A percentile compares a stretch with the other conserved stretches of the same genome.
phyloP scores from a whole-genome alignment of 2,113 vertebrate species.

The Coreoperca whiteheadi region DNA sequence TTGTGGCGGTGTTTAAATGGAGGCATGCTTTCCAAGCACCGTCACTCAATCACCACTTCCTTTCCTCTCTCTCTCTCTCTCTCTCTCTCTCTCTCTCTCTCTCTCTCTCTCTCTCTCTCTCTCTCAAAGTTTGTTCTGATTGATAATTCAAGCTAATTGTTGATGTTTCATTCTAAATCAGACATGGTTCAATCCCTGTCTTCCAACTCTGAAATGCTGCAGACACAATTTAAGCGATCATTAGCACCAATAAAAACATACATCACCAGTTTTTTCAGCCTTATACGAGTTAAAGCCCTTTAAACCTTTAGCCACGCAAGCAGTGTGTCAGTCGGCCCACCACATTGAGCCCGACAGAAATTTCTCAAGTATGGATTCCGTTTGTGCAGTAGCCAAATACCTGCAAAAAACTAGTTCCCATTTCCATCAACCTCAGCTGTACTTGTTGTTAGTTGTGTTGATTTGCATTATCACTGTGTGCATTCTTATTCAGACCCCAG shows the following conservation, averaged over 20 bases:
- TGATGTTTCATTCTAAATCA: constrained; percentile 23
- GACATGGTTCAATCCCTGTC: background rate
- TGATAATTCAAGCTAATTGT: constrained; percentile 26
- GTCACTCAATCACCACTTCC: constrained; percentile 54
- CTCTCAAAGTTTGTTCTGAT: background rate
- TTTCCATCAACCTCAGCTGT: no score
- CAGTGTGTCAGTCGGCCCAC: background rate
- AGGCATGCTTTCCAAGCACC: constrained; percentile 44
- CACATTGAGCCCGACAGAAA: background rate
- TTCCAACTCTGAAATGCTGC: background rate
- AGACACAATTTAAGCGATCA: background rate
- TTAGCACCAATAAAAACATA: background rate
- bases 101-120: constrained; percentile 1
- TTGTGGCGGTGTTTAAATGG: constrained; percentile 44
- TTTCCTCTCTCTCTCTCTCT: constrained; percentile 14
- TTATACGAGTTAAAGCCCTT: background rate
- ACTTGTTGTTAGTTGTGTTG: background rate
- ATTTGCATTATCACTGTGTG: background rate
- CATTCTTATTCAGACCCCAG: background rate
- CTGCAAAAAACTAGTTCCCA: no score
- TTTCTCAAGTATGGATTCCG: background rate
- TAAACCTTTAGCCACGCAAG: no score
- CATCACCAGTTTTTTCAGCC: background rate
- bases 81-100: background rate
- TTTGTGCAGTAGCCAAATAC: no score